A percentile compares a stretch with the other conserved stretches of the same genome.
phyloP scores from a whole-genome alignment of 2,797 vertebrate species.

The Epinephelus malabaricus region DNA sequence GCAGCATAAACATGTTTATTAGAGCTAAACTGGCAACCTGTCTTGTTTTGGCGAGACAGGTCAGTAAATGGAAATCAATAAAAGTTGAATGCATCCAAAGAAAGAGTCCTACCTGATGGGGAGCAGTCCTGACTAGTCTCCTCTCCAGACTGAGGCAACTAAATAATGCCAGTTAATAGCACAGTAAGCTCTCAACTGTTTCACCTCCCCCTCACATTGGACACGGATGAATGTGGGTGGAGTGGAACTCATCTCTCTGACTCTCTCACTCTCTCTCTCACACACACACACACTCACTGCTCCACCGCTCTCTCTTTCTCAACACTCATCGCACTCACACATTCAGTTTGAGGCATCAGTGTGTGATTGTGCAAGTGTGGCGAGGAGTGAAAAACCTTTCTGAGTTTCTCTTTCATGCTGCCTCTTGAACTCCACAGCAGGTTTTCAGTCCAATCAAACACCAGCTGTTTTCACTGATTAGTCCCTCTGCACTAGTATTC shows the following conservation, averaged over 20 bases:
- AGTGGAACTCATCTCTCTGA: conserved; percentile 73
- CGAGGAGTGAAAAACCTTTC: conserved; percentile 23
- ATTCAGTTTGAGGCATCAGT: conserved; percentile 38
- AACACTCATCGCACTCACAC: conserved; percentile 50
- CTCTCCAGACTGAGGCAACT: conserved; percentile 62
- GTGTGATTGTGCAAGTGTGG: conserved; percentile 58
- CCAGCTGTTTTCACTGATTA: conserved; percentile 76
- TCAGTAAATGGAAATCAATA: conserved; percentile 12
- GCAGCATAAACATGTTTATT: neutral
- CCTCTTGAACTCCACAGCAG: conserved; percentile 37
- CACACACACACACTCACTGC: conserved; percentile 5
- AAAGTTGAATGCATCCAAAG: conserved; percentile 15
- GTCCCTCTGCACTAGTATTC: conserved; percentile 39
- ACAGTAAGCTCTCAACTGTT: conserved; percentile 72
- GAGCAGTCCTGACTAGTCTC: conserved; percentile 56
- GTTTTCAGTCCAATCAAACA: conserved; percentile 58
- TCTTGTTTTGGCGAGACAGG: neutral
- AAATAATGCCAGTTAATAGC: conserved; percentile 71
- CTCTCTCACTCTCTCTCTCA: neutral
- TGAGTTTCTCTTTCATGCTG: conserved; percentile 22
- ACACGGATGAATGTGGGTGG: conserved; percentile 81
- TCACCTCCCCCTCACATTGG: conserved; percentile 83
- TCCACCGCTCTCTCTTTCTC: conserved; percentile 44
- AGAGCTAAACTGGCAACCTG: neutral
- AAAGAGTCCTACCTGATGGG: conserved; percentile 71